Percentiles rank a stretch among this genome's conserved stretches.
Evolutionary conservation across 2,797 vertebrate species (phyloP).

Genomic region (Sebastes vulpes): DNA sequence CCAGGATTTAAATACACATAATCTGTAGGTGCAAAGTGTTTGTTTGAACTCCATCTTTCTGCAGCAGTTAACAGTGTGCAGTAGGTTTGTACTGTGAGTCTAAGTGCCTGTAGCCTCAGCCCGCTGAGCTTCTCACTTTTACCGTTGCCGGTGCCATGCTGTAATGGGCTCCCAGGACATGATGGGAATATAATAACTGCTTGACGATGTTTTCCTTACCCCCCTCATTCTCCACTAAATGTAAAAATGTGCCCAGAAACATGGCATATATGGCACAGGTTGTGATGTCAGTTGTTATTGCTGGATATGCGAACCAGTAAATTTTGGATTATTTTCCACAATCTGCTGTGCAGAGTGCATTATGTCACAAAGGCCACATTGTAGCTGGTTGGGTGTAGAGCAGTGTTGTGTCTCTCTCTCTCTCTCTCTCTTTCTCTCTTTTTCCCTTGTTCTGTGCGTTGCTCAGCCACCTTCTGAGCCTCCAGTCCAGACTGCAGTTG

Average conservation of each 20-base stretch:
- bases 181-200: slow-evolving; percentile 84
- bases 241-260: slow-evolving; percentile 77
- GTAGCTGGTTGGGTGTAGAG: slow-evolving; percentile 76
- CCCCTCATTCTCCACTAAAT: slow-evolving; percentile 72
- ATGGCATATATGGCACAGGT: slow-evolving; percentile 80
- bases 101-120: slow-evolving; percentile 46
- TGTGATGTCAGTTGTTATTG: slow-evolving; percentile 90
- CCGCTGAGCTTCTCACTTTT: slow-evolving; percentile 70
- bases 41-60: slow-evolving; percentile 55
- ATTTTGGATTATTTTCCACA: slow-evolving; percentile 86
- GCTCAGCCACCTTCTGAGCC: slow-evolving; percentile 72
- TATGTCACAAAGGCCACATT: slow-evolving; percentile 89
- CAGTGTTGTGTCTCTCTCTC: slow-evolving; percentile 47
- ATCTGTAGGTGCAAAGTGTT: slow-evolving; percentile 61
- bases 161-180: slow-evolving; percentile 83
- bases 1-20: slow-evolving; percentile 49
- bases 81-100: slow-evolving; percentile 32
- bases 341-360: slow-evolving; percentile 78
- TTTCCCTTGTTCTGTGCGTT: slow-evolving; percentile 73
- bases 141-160: slow-evolving; percentile 73
- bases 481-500: slow-evolving; percentile 66
- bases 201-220: slow-evolving; percentile 84
- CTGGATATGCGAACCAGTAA: slow-evolving; percentile 86
- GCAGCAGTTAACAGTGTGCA: slow-evolving; percentile 50
- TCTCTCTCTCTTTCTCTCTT: slow-evolving; percentile 47